A percentile compares a stretch with the other conserved stretches of the same genome.
These are phyloP conservation scores for Microctenopoma steveboyesi DNA, from an alignment of 2,797 vertebrate species.

Conservation along the genomic window DNA sequence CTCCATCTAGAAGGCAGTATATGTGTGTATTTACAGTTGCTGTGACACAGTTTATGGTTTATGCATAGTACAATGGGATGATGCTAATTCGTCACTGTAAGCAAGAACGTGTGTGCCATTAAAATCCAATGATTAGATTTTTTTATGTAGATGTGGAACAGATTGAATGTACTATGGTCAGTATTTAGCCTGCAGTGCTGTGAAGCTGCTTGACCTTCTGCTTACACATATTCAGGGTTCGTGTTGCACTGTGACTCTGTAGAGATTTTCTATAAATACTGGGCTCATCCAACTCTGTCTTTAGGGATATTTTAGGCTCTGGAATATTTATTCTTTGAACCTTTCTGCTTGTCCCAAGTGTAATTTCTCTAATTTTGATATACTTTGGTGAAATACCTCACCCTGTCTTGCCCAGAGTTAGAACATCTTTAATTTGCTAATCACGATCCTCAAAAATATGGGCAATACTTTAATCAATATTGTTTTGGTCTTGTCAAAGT, in stretches of 20 bases:
- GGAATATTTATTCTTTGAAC: constrained; percentile 14
- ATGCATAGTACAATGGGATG: constrained; percentile 32
- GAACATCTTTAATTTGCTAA: constrained; percentile 23
- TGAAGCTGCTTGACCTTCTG: constrained; percentile 48
- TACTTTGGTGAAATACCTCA: constrained; percentile 18
- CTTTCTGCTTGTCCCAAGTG: constrained; percentile 1
- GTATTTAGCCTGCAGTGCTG: constrained; percentile 53
- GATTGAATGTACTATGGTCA: constrained; percentile 63
- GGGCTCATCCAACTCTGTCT: constrained; percentile 29
- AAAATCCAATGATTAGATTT: constrained; percentile 25
- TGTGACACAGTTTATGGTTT: constrained; percentile 36
- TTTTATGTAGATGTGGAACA: constrained; percentile 37
- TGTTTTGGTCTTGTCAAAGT: constrained; percentile 7
- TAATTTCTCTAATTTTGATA: constrained; percentile 10
- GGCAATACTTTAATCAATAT: constrained; percentile 10
- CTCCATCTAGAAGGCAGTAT: constrained; percentile 54
- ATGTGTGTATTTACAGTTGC: constrained; percentile 47
- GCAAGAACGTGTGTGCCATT: constrained; percentile 15
- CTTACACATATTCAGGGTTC: constrained; percentile 71
- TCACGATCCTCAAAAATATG: constrained; percentile 6
- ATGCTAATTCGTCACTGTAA: constrained; percentile 40
- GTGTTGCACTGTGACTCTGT: constrained; percentile 73
- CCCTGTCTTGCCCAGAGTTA: constrained; percentile 14
- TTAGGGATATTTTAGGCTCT: constrained; percentile 32
- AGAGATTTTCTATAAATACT: constrained; percentile 61